phyloP scores from a whole-genome alignment of 2,888 invertebrate genomes.

The Sinodicranocentrus sp. region DNA sequence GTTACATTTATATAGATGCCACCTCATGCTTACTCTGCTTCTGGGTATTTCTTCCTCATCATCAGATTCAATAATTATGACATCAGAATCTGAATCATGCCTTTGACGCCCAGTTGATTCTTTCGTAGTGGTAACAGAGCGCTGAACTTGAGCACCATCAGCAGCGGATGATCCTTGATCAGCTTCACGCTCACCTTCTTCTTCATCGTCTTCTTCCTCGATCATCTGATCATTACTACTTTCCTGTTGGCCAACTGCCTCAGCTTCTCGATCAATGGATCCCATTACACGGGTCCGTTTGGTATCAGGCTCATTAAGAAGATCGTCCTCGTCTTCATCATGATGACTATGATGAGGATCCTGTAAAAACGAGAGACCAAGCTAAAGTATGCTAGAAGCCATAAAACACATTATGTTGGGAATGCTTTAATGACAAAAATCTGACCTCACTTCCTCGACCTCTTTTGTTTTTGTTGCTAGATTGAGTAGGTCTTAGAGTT shows the following conservation, averaged over 20 bases:
- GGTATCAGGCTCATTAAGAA: conserved; percentile 70
- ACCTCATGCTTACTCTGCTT: conserved; percentile 35
- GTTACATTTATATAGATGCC: background rate
- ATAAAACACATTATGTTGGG: too few relatives aligned
- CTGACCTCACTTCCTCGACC: conserved; percentile 70
- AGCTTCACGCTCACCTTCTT: conserved; percentile 73
- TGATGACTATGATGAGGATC: conserved; percentile 59
- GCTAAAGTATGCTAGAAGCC: too few relatives aligned
- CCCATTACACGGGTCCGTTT: conserved; percentile 69
- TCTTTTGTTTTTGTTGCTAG: conserved; percentile 73
- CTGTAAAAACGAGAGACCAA: conserved; percentile 11
- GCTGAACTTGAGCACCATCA: conserved; percentile 71
- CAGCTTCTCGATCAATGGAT: conserved; percentile 73
- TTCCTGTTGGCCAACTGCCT: conserved; percentile 75
- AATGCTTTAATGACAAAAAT: too few relatives aligned
- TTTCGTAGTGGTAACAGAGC: conserved; percentile 66
- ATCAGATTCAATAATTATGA: conserved; percentile 74
- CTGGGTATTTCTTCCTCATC: conserved; percentile 68
- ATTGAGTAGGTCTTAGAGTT: conserved; percentile 77
- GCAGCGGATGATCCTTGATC: conserved; percentile 71
- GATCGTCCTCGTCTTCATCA: conserved; percentile 59
- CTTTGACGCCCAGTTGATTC: conserved; percentile 66
- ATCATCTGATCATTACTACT: conserved; percentile 67
- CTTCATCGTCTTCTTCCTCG: conserved; percentile 70
- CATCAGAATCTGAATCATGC: conserved; percentile 74